phyloP scores from a whole-genome alignment of 2,797 vertebrate genomes.

The Lacerta agilis region DNA sequence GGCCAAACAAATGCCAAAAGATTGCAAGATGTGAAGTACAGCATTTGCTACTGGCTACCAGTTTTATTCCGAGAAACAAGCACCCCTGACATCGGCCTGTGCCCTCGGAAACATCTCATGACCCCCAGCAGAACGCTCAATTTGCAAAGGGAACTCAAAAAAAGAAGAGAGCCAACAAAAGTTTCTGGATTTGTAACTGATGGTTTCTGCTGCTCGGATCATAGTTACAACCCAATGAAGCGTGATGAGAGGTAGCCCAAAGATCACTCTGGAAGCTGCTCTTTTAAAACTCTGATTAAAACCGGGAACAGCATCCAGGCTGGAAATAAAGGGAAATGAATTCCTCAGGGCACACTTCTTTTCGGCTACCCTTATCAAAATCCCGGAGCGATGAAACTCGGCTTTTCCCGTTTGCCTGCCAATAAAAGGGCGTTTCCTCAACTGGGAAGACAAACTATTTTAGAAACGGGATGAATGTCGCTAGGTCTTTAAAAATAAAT shows the following conservation, averaged over 20 bases:
- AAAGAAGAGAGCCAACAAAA: slow-evolving; percentile 9
- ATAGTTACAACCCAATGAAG: slow-evolving; percentile 5
- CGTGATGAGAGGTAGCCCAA: slow-evolving; percentile 5
- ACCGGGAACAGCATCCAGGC: neutral
- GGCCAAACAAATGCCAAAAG: slow-evolving; percentile 51
- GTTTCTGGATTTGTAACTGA: neutral
- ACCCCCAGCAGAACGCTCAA: slow-evolving; percentile 5
- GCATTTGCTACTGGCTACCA: slow-evolving; percentile 48
- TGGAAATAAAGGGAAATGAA: neutral
- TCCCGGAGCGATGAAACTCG: neutral
- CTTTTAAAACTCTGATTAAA: neutral
- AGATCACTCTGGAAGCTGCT: neutral
- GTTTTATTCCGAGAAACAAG: slow-evolving; percentile 32
- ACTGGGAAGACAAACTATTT: neutral
- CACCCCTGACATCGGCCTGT: slow-evolving; percentile 45
- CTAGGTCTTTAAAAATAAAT: slow-evolving; percentile 43
- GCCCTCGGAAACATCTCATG: slow-evolving; percentile 34
- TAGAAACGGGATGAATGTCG: slow-evolving; percentile 28
- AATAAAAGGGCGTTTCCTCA: neutral
- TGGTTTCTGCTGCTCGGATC: neutral
- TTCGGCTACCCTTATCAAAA: neutral
- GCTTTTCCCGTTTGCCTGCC: neutral
- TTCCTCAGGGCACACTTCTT: neutral
- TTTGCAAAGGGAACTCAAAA: neutral
- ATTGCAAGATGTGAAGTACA: slow-evolving; percentile 42